These are phyloP conservation scores for Myopa tessellatipennis DNA, from an alignment of 2,888 invertebrate genomes.

Conservation along the genomic window DNA sequence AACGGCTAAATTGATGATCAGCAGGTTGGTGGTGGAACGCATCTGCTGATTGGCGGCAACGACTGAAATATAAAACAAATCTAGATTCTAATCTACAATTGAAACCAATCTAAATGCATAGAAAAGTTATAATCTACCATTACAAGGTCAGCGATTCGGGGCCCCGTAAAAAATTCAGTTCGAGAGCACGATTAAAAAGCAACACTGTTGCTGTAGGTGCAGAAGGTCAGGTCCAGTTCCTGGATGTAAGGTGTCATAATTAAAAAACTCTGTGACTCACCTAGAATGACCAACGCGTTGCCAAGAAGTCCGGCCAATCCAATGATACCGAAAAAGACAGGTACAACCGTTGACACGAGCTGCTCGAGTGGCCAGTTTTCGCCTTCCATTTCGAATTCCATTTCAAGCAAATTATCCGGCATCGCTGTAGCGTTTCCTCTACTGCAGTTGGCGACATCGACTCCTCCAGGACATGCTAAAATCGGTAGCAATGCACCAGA, in stretches of 20 bases:
- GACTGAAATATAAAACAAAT: slow-evolving; percentile 68
- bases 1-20: slow-evolving; percentile 89
- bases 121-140: no score
- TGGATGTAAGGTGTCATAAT: no score
- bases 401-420: slow-evolving; percentile 60
- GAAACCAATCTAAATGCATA: no score
- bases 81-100: no score
- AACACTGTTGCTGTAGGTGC: no score
- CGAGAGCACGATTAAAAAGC: no score
- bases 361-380: slow-evolving; percentile 73
- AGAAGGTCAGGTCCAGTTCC: no score
- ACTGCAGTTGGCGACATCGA: slow-evolving; percentile 21
- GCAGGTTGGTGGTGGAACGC: slow-evolving; percentile 92
- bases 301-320: slow-evolving; percentile 89
- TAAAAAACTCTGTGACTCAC: slow-evolving; percentile 55
- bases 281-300: slow-evolving; percentile 86
- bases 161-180: no score
- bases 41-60: slow-evolving; percentile 90
- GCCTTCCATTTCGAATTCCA: slow-evolving; percentile 62
- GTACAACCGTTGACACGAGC: slow-evolving; percentile 79
- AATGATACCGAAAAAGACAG: slow-evolving; percentile 86
- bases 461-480: slow-evolving; percentile 15
- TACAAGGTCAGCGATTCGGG: no score
- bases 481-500: slow-evolving; percentile 4
- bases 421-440: slow-evolving; percentile 2